Base-by-base conservation (phyloP, 2,113 vertebrate species). In the Ivindomyrus marchei region DNA sequence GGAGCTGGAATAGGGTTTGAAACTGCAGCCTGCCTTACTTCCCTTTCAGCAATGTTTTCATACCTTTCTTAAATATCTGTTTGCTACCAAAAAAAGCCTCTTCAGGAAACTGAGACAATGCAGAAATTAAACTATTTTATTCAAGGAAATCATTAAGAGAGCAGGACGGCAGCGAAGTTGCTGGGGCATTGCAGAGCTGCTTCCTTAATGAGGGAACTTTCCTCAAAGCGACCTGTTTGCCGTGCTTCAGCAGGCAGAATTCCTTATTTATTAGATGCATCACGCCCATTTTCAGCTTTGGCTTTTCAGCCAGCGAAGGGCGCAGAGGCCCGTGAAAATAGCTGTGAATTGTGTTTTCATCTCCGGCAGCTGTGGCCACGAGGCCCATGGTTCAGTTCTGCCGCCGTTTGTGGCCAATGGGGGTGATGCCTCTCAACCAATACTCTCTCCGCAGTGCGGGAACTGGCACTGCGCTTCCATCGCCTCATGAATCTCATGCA, bases 271-370 rank as follows among this genome's bases (percentile, higher is more conserved):
- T 19, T 47, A 89, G 52, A 56, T 45, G 88, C 88, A 17, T 3
- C 36, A 21, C 1, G 49, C 39, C 77, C 89, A 56, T 84, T 84
- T 45, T 31, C 77, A 45, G 70, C 88, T 56, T 56, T 45, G 77
- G 39, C 13, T 85, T 47, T 85, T 4, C 1, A 85, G 80, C 53
- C 77, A 46, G 45, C 4, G 13, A 24, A 53, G 49, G 49, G 52
- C n/a, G n/a, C n/a, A 19, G 19, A 45, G 88, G 49, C 21, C 49
- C 31, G 50, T 85, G 80, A 85, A 85, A 85, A 85, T 89, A 85
- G 52, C 89, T 89, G 77, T 47, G 80, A 89, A 89, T 89, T 85
- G 42, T 53, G 49, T 85, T 85, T 85, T 50, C 24, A 15, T 42
- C 21, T 6, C 74, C 24, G 53, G 52, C 89, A 85, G 77, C 89